A percentile compares a stretch with the other conserved stretches of the same genome.
Evolutionary conservation across 2,797 vertebrate genomes (phyloP).

Genomic region (Coregonus sp.): DNA sequence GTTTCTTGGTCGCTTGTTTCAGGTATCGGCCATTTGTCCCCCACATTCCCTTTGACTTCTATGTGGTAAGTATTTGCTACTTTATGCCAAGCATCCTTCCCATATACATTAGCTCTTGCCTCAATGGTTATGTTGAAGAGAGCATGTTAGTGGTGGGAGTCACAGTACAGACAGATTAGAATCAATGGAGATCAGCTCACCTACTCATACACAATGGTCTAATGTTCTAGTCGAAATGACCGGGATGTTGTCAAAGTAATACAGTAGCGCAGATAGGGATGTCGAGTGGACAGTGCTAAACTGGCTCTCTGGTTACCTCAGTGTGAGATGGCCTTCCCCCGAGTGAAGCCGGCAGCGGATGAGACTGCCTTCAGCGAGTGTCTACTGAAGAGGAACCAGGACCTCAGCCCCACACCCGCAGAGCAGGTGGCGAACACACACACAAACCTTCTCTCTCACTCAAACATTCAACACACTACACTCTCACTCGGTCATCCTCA

Average conservation of each 20-base stretch:
- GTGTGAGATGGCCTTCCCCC: conserved; percentile 98
- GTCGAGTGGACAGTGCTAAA: background rate
- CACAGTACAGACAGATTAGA: background rate
- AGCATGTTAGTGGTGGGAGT: background rate
- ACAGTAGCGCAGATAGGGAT: background rate
- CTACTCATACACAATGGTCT: background rate
- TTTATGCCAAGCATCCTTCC: background rate
- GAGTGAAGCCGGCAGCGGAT: conserved; percentile 89
- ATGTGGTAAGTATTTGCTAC: conserved; percentile 84
- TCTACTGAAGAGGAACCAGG: conserved; percentile 94
- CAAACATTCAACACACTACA: background rate
- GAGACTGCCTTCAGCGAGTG: conserved; percentile 91
- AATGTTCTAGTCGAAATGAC: background rate
- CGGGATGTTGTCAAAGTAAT: background rate
- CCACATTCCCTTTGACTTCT: conserved; percentile 97
- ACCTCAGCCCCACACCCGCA: conserved; percentile 86
- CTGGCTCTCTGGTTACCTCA: conserved; percentile 20
- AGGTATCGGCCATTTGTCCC: conserved; percentile 97
- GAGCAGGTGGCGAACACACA: conserved; percentile 83
- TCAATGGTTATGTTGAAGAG: background rate
- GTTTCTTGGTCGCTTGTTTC: conserved; percentile 15
- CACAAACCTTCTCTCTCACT: background rate
- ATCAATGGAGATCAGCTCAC: too few relatives aligned
- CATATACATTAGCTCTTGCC: background rate
- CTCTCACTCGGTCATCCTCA: background rate